Evolutionary conservation across 2,113 vertebrate genomes (phyloP), one percentile per base, ranked within the genome.

Genomic region (Nymphicus hollandicus): DNA sequence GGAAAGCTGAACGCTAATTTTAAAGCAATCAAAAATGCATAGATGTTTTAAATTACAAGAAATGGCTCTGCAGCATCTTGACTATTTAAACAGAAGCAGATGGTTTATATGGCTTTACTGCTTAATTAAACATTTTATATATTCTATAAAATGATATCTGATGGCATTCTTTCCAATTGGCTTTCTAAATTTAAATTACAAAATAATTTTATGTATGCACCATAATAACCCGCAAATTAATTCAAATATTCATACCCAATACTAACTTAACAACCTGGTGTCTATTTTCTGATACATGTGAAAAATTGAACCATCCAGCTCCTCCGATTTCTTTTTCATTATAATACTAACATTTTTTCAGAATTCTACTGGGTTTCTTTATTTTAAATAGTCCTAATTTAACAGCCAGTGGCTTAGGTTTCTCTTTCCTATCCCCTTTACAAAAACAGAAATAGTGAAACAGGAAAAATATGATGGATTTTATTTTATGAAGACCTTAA

Each of bases 61-160:
- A 96, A 93, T 43, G 25, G 49, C 63, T 91, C 61, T 72, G 77
- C 41, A 95, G 61, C 84, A 93, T 96, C 74, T 95, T 94, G 84
- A 73, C 87, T 96, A 69, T 85, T 95, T 89, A 70, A 91, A 89
- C 28, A 94, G 84, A 92, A 91, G 46, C 96, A 97, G 94, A 96
- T 95, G 84, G 89, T 82, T 95, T 94, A 77, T 58, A 82, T 50
- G 31, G 63, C 49, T 91, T 94, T 82, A 94, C 47, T 85, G 74
- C 49, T 96, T 97, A 95, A 96, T 96, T 95, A 95, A 95, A 58
- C 49, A 91, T 85, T 81, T 91, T 65, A 79, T 77, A 82, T 61
- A 70, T 79, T 82, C 65, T 72, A 33, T 65, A 82, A 92, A 96
- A 94, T 76, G 2, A 12, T 80, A 93, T 88, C 66, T 85, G 70